Evolutionary conservation across 2,888 invertebrate species (phyloP).

Genomic region (Tiliacea aurago): DNA sequence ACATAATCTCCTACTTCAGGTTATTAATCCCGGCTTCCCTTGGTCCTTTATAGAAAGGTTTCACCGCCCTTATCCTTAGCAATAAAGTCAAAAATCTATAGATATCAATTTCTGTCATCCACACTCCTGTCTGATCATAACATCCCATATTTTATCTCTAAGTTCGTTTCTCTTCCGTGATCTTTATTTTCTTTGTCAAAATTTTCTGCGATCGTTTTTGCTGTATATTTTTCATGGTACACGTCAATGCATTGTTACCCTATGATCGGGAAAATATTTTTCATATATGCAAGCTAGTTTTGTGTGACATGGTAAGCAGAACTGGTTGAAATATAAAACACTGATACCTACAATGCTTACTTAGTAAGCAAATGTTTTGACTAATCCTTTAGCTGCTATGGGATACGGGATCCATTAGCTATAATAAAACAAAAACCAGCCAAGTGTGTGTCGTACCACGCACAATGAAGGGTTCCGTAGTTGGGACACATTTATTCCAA

Average conservation of each 20-base stretch:
- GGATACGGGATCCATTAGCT: not conserved
- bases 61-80: slow-evolving; percentile 39
- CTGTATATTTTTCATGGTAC: slow-evolving; percentile 46
- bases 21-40: slow-evolving; percentile 39
- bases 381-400: too few relatives aligned
- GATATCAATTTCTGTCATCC: slow-evolving; percentile 60
- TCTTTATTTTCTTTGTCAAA: slow-evolving; percentile 60
- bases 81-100: slow-evolving; percentile 62
- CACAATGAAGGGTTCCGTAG: too few relatives aligned
- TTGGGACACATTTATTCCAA: too few relatives aligned
- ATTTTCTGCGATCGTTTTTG: slow-evolving; percentile 40
- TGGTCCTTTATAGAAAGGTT: slow-evolving; percentile 20
- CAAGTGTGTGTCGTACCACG: too few relatives aligned
- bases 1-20: slow-evolving; percentile 23
- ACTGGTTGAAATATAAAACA: not conserved
- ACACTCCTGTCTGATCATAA: slow-evolving; percentile 62
- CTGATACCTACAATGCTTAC: not conserved
- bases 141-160: slow-evolving; percentile 60
- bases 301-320: not conserved
- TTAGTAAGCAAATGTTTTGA: too few relatives aligned
- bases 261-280: slow-evolving; percentile 34
- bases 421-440: not conserved
- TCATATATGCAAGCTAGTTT: slow-evolving; percentile 10
- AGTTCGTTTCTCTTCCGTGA: slow-evolving; percentile 44
- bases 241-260: slow-evolving; percentile 32